Percentiles rank a stretch among this genome's conserved stretches.
phyloP scores from a whole-genome alignment of 2,113 vertebrate species.

The Rafetus swinhoei region DNA sequence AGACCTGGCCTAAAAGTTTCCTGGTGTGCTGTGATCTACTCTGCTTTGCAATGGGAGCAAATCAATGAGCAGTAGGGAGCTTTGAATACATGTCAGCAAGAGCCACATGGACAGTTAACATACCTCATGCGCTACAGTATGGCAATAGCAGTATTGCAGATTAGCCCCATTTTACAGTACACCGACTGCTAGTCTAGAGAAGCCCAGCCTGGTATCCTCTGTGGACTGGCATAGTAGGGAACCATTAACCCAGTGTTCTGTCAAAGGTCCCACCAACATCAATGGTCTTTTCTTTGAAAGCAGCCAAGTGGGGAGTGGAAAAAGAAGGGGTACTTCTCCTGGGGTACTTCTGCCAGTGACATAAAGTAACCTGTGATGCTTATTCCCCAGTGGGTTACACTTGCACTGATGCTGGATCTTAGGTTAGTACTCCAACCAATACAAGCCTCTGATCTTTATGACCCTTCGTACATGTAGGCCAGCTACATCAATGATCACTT shows the following conservation, averaged over 20 bases:
- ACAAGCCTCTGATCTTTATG: neutral
- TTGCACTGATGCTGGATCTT: neutral
- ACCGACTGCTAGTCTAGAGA: neutral
- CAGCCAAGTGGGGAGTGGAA: neutral
- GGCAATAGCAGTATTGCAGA: neutral
- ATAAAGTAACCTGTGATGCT: neutral
- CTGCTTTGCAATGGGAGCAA: neutral
- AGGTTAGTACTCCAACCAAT: rapidly evolving
- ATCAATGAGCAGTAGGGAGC: neutral
- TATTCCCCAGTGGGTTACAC: neutral
- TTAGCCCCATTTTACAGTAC: neutral
- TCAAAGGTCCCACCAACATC: neutral
- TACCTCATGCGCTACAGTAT: neutral
- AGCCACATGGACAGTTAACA: neutral
- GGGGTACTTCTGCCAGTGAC: neutral
- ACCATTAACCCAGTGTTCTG: neutral
- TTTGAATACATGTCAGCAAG: neutral
- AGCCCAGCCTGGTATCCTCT: neutral
- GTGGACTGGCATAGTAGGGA: neutral
- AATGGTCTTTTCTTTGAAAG: neutral
- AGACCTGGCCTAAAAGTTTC: neutral
- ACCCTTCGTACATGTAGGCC: neutral
- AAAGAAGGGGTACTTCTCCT: neutral
- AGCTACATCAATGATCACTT: neutral
- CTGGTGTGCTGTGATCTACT: neutral